phyloP scores from a whole-genome alignment of 1,140 invertebrate genomes.

The Onthophagus taurus region DNA sequence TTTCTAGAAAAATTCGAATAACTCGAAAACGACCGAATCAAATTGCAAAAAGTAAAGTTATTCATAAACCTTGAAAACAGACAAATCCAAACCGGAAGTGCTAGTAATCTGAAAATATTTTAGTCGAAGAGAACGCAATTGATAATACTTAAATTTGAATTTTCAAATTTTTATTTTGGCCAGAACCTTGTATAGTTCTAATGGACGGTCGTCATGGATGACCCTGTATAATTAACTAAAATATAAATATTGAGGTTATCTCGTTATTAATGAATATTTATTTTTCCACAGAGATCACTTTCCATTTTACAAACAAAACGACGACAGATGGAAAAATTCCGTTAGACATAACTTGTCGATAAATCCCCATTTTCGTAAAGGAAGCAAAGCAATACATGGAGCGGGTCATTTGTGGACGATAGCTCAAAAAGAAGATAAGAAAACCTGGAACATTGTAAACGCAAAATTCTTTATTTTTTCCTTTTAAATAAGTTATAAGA shows the following conservation, averaged over 20 bases:
- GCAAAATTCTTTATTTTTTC: constrained; percentile 6
- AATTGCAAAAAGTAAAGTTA: too few relatives aligned
- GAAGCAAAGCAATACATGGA: constrained; percentile 69
- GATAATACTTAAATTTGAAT: too few relatives aligned
- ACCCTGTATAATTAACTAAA: not conserved
- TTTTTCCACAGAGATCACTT: constrained; percentile 58
- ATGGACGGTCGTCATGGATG: too few relatives aligned
- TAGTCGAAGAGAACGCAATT: too few relatives aligned
- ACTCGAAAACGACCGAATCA: too few relatives aligned
- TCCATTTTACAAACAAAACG: constrained; percentile 76
- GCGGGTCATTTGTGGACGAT: constrained; percentile 82
- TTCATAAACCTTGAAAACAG: too few relatives aligned
- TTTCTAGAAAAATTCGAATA: too few relatives aligned
- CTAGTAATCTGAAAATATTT: too few relatives aligned
- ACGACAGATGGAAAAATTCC: constrained; percentile 85
- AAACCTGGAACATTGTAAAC: constrained; percentile 38
- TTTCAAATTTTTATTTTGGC: too few relatives aligned
- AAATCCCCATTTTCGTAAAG: constrained; percentile 82
- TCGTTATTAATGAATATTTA: not conserved
- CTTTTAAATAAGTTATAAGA: constrained; percentile 4
- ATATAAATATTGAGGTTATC: not conserved
- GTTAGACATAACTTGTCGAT: constrained; percentile 81
- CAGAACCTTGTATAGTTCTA: too few relatives aligned
- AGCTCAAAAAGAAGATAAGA: constrained; percentile 48
- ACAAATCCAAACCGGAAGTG: too few relatives aligned